These are phyloP conservation scores for Beaufortia kweichowensis DNA, from an alignment of 2,113 vertebrate species.

Conservation along the genomic window DNA sequence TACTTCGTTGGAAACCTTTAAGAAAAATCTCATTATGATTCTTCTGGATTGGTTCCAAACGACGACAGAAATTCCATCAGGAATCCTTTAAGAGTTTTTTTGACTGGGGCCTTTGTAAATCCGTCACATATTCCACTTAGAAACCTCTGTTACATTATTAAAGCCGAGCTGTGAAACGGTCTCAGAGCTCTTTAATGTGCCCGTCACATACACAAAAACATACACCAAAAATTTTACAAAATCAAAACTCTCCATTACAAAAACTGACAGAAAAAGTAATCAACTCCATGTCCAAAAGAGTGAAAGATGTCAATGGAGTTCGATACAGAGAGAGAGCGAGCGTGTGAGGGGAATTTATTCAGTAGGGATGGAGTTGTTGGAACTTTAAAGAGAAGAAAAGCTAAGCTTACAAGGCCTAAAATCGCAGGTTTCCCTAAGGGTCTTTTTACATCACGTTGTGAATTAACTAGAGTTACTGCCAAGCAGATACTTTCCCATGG, in stretches of 20 bases:
- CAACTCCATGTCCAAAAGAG: not conserved
- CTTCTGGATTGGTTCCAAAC: too few relatives aligned
- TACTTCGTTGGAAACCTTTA: too few relatives aligned
- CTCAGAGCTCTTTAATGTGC: not conserved
- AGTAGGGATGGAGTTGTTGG: constrained; percentile 19
- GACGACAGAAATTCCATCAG: constrained; percentile 8
- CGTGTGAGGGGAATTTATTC: constrained; percentile 1
- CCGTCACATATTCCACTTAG: not conserved
- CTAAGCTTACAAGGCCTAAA: constrained; percentile 5
- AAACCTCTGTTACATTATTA: not conserved
- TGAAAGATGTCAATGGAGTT: not conserved
- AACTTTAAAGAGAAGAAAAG: constrained; percentile 24
- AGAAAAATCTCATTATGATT: too few relatives aligned
- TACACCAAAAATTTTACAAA: not conserved
- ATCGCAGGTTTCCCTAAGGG: not conserved
- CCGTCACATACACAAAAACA: not conserved
- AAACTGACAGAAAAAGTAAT: not conserved
- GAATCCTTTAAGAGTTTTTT: too few relatives aligned
- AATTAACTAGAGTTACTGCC: constrained; percentile 15
- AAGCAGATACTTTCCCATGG: constrained; percentile 11
- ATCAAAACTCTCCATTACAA: not conserved
- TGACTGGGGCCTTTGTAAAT: not conserved
- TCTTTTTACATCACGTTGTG: constrained; percentile 2
- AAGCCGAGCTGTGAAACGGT: not conserved
- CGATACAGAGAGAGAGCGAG: not conserved